Percentiles rank a stretch among this genome's conserved stretches.
Conservation (phyloP, 2,888 invertebrate genomes). For the Odontomyia ornata region DNA sequence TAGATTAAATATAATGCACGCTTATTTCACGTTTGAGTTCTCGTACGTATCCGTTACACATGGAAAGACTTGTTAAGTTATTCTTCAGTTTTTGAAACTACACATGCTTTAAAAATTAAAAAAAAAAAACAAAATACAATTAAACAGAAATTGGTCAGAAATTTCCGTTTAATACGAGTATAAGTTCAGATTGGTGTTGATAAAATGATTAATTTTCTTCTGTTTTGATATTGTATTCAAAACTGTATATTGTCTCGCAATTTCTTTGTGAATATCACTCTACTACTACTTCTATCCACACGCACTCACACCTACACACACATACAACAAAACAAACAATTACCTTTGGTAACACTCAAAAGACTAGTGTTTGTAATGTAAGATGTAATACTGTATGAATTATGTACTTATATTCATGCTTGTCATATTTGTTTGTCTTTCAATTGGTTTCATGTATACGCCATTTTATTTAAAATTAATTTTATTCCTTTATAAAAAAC, state of each 20-base stretch:
- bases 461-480: too few relatives aligned
- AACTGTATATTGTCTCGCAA: constrained; percentile 34
- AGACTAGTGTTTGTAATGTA: too few relatives aligned
- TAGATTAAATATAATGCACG: constrained; percentile 22
- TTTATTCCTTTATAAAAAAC: too few relatives aligned
- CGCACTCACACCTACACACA: too few relatives aligned
- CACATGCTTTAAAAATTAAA: too few relatives aligned
- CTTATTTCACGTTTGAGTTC: background rate
- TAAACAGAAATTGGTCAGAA: background rate
- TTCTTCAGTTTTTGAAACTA: background rate
- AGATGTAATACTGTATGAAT: too few relatives aligned
- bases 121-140: too few relatives aligned
- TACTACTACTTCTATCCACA: background rate
- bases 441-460: too few relatives aligned
- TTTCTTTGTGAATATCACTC: constrained; percentile 40
- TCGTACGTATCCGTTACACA: background rate
- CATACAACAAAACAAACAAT: too few relatives aligned
- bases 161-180: constrained; percentile 3
- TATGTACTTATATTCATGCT: too few relatives aligned
- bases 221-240: constrained; percentile 9
- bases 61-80: background rate
- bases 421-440: too few relatives aligned
- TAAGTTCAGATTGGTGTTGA: constrained; percentile 39
- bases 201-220: constrained; percentile 30
- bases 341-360: too few relatives aligned